Conservation (phyloP, 1,140 invertebrate genomes). For the Rhagoletis pomonella region DNA sequence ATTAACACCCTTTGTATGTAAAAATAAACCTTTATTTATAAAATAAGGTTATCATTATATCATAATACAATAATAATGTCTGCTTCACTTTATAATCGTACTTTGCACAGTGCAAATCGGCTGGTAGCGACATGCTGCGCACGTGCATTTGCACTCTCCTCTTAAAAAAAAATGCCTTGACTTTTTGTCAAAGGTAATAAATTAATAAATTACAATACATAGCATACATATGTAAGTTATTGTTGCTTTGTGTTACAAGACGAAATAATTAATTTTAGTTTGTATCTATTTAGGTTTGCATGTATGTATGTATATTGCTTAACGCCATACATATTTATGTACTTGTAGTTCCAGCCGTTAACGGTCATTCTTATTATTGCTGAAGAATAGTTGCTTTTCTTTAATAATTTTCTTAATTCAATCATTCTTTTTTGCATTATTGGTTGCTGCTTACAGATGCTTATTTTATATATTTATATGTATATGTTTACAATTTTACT, state of each 20-base stretch:
- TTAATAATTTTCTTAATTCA: slow-evolving; percentile 30
- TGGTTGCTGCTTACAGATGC: slow-evolving; percentile 5
- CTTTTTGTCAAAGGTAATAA: slow-evolving; percentile 54
- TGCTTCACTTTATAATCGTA: slow-evolving; percentile 49
- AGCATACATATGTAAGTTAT: slow-evolving; percentile 49
- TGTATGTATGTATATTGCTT: slow-evolving; percentile 49
- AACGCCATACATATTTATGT: slow-evolving; percentile 47
- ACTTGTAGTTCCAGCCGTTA: slow-evolving; percentile 4
- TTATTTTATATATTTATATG: slow-evolving; percentile 42
- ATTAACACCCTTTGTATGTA: slow-evolving; percentile 6
- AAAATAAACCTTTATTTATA: slow-evolving; percentile 67
- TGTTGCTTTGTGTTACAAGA: slow-evolving; percentile 51
- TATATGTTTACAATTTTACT: slow-evolving; percentile 44
- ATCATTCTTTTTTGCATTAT: background rate
- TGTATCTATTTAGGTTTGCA: slow-evolving; percentile 51
- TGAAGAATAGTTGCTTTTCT: slow-evolving; percentile 31
- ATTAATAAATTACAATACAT: slow-evolving; percentile 56
- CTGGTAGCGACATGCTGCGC: slow-evolving; percentile 13
- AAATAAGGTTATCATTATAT: slow-evolving; percentile 63
- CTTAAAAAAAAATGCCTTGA: slow-evolving; percentile 39
- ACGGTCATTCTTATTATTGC: slow-evolving; percentile 38
- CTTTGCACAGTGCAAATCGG: slow-evolving; percentile 53
- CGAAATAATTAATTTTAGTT: slow-evolving; percentile 51
- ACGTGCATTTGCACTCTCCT: slow-evolving; percentile 45
- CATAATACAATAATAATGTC: slow-evolving; percentile 44